Evolutionary conservation across 2,113 vertebrate genomes (phyloP).

Genomic region (Sclerurus mexicanus): DNA sequence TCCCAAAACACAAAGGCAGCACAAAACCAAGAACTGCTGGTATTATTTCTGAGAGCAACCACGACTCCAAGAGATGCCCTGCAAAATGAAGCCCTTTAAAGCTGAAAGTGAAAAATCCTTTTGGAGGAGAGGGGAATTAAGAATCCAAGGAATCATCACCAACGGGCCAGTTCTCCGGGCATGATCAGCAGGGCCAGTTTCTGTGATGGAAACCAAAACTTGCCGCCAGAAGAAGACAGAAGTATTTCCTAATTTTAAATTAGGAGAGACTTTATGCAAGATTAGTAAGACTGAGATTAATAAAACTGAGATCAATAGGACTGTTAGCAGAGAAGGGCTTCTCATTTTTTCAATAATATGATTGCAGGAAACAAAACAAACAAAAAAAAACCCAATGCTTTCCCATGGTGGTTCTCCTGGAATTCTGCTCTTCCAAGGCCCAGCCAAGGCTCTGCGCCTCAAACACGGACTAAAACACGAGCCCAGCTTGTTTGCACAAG

Average conservation of each 20-base stretch:
- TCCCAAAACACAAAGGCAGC: not conserved
- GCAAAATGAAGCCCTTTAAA: not conserved
- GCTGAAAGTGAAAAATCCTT: not conserved
- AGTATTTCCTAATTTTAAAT: not conserved
- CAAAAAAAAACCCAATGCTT: not conserved
- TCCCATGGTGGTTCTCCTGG: too few species aligned
- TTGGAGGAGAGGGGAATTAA: not conserved
- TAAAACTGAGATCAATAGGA: not conserved
- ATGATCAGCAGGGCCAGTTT: not conserved
- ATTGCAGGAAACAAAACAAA: not conserved
- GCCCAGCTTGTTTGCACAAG: not conserved
- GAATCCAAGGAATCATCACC: too few species aligned
- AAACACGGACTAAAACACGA: not conserved
- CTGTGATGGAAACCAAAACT: not conserved
- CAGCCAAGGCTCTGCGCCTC: too few species aligned
- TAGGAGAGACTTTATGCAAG: not conserved
- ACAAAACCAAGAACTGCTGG: not conserved
- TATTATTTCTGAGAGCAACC: not conserved
- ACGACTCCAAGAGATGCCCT: not conserved
- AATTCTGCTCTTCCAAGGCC: too few species aligned
- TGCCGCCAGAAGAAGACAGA: not conserved
- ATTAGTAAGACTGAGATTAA: not conserved
- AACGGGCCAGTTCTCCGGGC: fast-evolving
- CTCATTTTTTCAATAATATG: not conserved
- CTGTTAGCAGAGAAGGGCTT: not conserved